These are phyloP conservation scores for Bombycilla garrulus DNA, from an alignment of 2,113 vertebrate genomes.

Conservation along the genomic window DNA sequence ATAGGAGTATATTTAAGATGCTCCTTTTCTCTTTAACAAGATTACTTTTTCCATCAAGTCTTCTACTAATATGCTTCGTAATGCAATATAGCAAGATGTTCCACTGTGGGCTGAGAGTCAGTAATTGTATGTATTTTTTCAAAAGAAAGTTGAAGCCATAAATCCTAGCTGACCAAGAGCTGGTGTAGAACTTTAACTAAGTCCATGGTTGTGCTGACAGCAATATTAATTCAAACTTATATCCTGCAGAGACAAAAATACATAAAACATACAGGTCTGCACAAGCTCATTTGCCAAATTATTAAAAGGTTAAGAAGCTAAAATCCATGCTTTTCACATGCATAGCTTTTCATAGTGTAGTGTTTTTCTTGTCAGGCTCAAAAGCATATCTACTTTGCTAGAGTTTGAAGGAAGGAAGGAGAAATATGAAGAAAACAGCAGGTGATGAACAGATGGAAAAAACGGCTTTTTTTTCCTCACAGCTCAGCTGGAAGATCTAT, in stretches of 20 bases:
- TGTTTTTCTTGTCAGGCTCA: not conserved
- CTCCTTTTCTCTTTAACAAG: not conserved
- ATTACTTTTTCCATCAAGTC: not conserved
- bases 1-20: not conserved
- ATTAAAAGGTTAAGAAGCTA: not conserved
- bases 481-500: not conserved
- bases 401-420: not conserved
- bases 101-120: not conserved
- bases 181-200: not conserved
- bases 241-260: not conserved
- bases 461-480: not conserved
- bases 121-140: not conserved
- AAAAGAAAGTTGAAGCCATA: not conserved
- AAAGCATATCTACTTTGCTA: not conserved
- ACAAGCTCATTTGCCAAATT: not conserved
- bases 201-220: not conserved
- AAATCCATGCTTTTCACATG: not conserved
- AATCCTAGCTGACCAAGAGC: not conserved
- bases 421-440: not conserved
- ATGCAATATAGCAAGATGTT: not conserved
- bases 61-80: not conserved
- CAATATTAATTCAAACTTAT: not conserved
- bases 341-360: not conserved
- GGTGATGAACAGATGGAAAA: not conserved
- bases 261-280: not conserved